Evolutionary conservation across 2,888 invertebrate species (phyloP).

Genomic region (Copidosoma aretas): DNA sequence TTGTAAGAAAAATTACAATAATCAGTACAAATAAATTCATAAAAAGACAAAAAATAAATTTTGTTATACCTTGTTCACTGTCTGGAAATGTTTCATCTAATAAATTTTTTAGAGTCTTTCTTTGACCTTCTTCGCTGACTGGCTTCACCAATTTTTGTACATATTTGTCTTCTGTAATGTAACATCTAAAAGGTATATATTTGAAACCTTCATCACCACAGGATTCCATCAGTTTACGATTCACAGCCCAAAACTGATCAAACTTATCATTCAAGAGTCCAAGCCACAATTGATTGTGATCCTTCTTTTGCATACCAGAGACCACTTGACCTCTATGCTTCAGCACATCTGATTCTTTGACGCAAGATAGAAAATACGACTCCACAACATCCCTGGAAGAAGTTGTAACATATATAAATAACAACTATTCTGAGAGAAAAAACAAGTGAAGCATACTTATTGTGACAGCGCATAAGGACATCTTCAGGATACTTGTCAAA

Average conservation of each 20-base stretch:
- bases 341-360: slow-evolving; percentile 98
- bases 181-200: slow-evolving; percentile 88
- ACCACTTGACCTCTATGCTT: slow-evolving; percentile 92
- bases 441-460: slow-evolving; percentile 68
- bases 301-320: slow-evolving; percentile 92
- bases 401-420: slow-evolving; percentile 18
- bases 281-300: slow-evolving; percentile 95
- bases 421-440: background rate
- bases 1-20: slow-evolving; percentile 53
- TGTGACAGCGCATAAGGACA: slow-evolving; percentile 83
- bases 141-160: slow-evolving; percentile 80
- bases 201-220: slow-evolving; percentile 82
- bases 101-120: slow-evolving; percentile 76
- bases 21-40: slow-evolving; percentile 22
- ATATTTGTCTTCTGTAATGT: slow-evolving; percentile 72
- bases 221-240: slow-evolving; percentile 92
- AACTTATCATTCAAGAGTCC: slow-evolving; percentile 96
- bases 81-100: slow-evolving; percentile 75
- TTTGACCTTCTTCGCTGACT: slow-evolving; percentile 75
- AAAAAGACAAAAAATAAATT: slow-evolving; percentile 5
- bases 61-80: slow-evolving; percentile 59
- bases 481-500: slow-evolving; percentile 94
- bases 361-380: slow-evolving; percentile 90
- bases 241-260: slow-evolving; percentile 99
- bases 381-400: slow-evolving; percentile 84